Conservation (phyloP, 2,797 vertebrate species). For the Cirrhinus molitorella region DNA sequence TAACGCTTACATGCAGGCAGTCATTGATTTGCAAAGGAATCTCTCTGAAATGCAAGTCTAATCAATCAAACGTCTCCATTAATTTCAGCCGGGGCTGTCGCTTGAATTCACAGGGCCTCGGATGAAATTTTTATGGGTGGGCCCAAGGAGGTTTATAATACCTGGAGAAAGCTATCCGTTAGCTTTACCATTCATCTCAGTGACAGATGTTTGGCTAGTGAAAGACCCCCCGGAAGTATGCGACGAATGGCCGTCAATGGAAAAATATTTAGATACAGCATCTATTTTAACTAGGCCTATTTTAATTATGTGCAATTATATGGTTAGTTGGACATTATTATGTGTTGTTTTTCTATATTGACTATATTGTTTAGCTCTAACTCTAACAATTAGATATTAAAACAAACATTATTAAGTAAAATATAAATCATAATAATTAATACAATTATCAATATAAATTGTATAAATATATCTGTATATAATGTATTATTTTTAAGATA, state of each 20-base stretch:
- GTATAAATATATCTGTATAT: not conserved
- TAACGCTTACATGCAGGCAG: slow-evolving; percentile 52
- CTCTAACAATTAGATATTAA: too few relatives aligned
- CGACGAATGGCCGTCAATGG: not conserved
- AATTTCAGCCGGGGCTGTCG: slow-evolving; percentile 33
- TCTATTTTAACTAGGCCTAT: not conserved
- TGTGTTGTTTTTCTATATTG: not conserved
- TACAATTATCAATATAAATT: not conserved
- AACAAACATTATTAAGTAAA: too few relatives aligned
- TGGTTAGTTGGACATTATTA: not conserved
- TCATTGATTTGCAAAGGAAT: slow-evolving; percentile 55
- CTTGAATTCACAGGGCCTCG: slow-evolving; percentile 33
- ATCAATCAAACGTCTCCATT: slow-evolving; percentile 59
- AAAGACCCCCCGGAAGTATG: not conserved
- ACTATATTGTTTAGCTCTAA: not conserved
- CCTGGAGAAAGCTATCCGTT: slow-evolving; percentile 32
- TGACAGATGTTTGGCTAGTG: slow-evolving; percentile 18
- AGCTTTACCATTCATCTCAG: slow-evolving; percentile 19
- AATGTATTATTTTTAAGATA: not conserved
- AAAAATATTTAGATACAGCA: not conserved
- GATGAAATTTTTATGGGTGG: slow-evolving; percentile 25
- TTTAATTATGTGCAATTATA: not conserved
- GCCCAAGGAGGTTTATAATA: slow-evolving; percentile 31
- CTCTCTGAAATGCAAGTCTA: slow-evolving; percentile 48
- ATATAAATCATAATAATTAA: too few relatives aligned